Evolutionary conservation across 2,888 invertebrate genomes (phyloP), one percentile per base, ranked within the genome.

Genomic region (Corbicula japonica): DNA sequence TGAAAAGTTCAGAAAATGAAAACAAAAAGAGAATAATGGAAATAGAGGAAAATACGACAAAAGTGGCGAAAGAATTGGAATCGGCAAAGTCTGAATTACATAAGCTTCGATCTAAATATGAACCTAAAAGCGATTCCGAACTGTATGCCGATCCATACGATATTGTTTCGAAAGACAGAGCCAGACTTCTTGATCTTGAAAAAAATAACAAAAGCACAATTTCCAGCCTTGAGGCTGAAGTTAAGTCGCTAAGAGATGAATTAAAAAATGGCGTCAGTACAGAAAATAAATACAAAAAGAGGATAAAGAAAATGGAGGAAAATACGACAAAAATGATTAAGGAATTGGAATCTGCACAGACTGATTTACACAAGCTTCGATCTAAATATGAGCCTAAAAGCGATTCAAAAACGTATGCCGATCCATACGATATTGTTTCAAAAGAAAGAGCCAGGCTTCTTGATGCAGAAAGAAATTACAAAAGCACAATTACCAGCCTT

Each of bases 341-440:
- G 61, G 66, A 58, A 34, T 73, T 80, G 48, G 65, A 76, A 34
- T 69, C 35, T 28, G 63, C 61, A 28, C 73, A 80, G 41, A 35
- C 10, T 6, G 80, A 80, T 69, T 58, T 73, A 4, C 46, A 65
- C 28, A 28, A 34, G 2, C 23, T 80, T 5, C 28, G 80, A 18
- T 28, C 38, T 1, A 80, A 80, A 50, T 80, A 76, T 54, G 80
- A 80, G 52, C 65, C 72, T 38, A 34, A 60, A 2, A 6, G n/a
- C 26, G 46, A 34, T 23, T 54, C 46, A 12, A 68, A 70, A 2
- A 18, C 23, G 1, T 62, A 68, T 18, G 26, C 32, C 2, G 75
- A 75, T 54, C 44, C 62, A 21, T 75, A 75, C 62, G 48, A 62
- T 26, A 35, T 52, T n/a, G 62, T 75, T 5, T 60, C 30, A 12